These are phyloP conservation scores for Aphis gossypii DNA, from an alignment of 1,140 invertebrate genomes.

Conservation along the genomic window DNA sequence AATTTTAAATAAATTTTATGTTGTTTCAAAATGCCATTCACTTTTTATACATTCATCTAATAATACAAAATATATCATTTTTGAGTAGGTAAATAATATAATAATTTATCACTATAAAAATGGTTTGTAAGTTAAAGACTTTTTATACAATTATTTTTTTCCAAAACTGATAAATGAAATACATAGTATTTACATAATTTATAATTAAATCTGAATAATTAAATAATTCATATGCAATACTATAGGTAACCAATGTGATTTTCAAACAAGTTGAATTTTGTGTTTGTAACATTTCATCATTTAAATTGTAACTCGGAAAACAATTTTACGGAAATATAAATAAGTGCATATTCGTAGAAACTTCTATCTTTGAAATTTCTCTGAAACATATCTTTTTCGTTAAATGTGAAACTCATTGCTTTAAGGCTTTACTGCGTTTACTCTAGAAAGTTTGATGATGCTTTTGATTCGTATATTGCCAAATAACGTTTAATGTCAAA, in stretches of 20 bases:
- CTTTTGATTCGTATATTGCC: not conserved
- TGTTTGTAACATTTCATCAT: not conserved
- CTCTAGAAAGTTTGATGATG: not conserved
- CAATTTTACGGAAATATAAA: not conserved
- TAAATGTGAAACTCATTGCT: not conserved
- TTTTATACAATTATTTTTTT: not conserved
- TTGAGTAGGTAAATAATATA: not conserved
- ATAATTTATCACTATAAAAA: not conserved
- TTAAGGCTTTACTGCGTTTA: not conserved
- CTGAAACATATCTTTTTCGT: not conserved
- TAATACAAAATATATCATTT: not conserved
- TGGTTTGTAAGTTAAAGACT: not conserved
- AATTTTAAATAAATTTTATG: not conserved
- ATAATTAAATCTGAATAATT: not conserved
- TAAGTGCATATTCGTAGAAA: not conserved
- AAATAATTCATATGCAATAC: not conserved
- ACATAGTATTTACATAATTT: not conserved
- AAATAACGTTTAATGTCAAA: not conserved
- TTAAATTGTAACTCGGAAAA: not conserved
- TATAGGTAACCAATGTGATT: not conserved
- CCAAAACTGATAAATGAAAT: not conserved
- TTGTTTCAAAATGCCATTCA: not conserved
- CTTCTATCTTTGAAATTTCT: not conserved
- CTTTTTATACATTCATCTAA: not conserved
- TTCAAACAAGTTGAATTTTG: not conserved